Base-by-base conservation (phyloP, 2,113 vertebrate species). In the Piprites chloris region DNA sequence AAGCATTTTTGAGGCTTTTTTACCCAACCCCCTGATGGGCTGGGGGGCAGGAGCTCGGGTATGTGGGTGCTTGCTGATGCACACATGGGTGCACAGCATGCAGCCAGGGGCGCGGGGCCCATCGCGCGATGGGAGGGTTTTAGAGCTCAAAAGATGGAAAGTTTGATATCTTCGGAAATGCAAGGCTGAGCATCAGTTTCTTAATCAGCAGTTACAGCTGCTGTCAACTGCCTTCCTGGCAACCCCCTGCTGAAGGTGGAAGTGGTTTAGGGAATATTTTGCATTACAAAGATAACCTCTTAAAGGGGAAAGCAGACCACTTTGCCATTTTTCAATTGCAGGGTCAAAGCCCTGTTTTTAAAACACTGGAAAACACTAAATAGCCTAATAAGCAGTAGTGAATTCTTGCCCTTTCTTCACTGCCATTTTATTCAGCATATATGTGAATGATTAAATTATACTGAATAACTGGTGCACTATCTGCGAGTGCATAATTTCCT, bases 181-280 rank as follows among this genome's bases (percentile, higher is more conserved):
- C 93, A 91, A 50, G 77, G 61, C 76, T 91, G 93, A 92, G 62
- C 97, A 97, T 95, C 96, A 11, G 92, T 96, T 86, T 98, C 97
- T 73, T 97, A 96, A 96, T 98, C 98, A 72, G 97, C 98, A 74
- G 95, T 97, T 77, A 97, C 97, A 33, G 97, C 98, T 78, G 98
- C 97, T 46, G 96, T 97, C 91, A 98, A 68, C 66, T 96, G 98
- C 56, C 96, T 98, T 50, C 96, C 97, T 82, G 97, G 94, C 12
- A 95, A 96, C n/a, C 97, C 98, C 91, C 98, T 90, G 74, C 97
- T 97, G 81, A 90, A 97, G 65, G 98, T 97, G 50, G 96, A 96
- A 95, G 96, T 74, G 12, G 93, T 94, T 79, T 94, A 95, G 30
- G 97, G 97, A 94, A 85, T 94, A 96, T 94, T 98, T 98, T 1